phyloP scores from a whole-genome alignment of 2,797 vertebrate genomes.

The Ambastaia sidthimunki region DNA sequence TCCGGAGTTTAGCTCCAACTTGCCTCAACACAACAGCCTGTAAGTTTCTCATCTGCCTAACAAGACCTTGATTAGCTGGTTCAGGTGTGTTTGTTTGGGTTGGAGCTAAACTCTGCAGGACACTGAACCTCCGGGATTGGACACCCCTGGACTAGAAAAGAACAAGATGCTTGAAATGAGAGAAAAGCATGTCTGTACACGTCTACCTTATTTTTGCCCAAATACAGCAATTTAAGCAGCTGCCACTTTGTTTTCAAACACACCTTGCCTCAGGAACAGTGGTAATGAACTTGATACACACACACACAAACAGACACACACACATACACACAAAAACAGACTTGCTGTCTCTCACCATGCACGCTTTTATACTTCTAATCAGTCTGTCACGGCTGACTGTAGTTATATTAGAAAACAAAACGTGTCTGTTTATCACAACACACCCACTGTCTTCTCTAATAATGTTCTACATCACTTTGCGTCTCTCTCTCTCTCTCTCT shows the following conservation, averaged over 20 bases:
- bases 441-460: slow-evolving; percentile 21
- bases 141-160: no score
- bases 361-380: slow-evolving; percentile 68
- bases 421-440: slow-evolving; percentile 44
- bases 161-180: neutral
- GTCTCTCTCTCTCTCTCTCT: neutral
- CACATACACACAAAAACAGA: slow-evolving; percentile 37
- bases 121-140: no score
- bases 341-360: slow-evolving; percentile 60
- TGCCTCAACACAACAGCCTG: no score
- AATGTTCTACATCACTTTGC: slow-evolving; percentile 53
- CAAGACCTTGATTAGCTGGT: no score
- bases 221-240: slow-evolving; percentile 18
- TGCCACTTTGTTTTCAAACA: slow-evolving; percentile 57
- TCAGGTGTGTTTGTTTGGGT: no score
- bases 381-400: slow-evolving; percentile 70
- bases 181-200: neutral
- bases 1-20: no score
- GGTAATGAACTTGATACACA: slow-evolving; percentile 52
- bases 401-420: slow-evolving; percentile 68
- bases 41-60: no score
- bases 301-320: slow-evolving; percentile 35
- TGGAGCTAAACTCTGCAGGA: no score
- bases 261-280: slow-evolving; percentile 34
- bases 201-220: slow-evolving; percentile 17